These are phyloP conservation scores for Calcarius lapponicus DNA, from an alignment of 2,797 vertebrate species.

Conservation along the genomic window DNA sequence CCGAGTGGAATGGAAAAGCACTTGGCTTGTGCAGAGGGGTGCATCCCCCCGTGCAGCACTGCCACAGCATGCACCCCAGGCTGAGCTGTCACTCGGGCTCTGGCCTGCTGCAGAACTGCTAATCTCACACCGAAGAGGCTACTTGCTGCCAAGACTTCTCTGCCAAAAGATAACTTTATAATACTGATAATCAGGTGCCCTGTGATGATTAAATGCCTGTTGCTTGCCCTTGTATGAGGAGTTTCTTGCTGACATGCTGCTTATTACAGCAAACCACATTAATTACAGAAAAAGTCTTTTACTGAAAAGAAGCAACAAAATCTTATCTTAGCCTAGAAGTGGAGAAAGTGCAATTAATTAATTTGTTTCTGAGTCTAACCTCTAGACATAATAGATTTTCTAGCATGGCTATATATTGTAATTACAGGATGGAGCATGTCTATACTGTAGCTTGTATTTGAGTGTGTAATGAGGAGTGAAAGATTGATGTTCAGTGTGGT, in stretches of 20 bases:
- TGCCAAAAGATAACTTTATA: constrained; percentile 64
- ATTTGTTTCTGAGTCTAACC: constrained; percentile 51
- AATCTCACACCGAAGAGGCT: constrained; percentile 36
- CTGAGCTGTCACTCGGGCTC: constrained; percentile 4
- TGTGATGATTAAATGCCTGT: constrained; percentile 44
- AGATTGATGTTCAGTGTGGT: constrained; percentile 36
- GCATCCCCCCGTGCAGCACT: not conserved
- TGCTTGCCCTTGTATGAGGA: constrained; percentile 11
- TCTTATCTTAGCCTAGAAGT: constrained; percentile 15
- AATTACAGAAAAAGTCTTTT: constrained; percentile 25
- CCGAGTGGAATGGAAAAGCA: not conserved
- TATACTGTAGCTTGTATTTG: constrained; percentile 2
- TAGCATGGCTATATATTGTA: not conserved
- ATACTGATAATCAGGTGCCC: constrained; percentile 57
- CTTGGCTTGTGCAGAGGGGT: not conserved
- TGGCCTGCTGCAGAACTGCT: constrained; percentile 22
- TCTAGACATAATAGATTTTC: constrained; percentile 18
- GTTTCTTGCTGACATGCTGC: constrained; percentile 39
- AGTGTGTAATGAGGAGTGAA: constrained; percentile 39
- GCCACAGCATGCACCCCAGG: not conserved
- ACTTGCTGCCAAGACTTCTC: constrained; percentile 46
- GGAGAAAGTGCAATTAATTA: constrained; percentile 60
- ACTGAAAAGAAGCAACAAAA: constrained; percentile 19
- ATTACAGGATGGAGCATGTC: constrained; percentile 28
- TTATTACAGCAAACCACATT: not conserved